phyloP scores from a whole-genome alignment of 2,797 vertebrate genomes.

The Etheostoma nigrum region DNA sequence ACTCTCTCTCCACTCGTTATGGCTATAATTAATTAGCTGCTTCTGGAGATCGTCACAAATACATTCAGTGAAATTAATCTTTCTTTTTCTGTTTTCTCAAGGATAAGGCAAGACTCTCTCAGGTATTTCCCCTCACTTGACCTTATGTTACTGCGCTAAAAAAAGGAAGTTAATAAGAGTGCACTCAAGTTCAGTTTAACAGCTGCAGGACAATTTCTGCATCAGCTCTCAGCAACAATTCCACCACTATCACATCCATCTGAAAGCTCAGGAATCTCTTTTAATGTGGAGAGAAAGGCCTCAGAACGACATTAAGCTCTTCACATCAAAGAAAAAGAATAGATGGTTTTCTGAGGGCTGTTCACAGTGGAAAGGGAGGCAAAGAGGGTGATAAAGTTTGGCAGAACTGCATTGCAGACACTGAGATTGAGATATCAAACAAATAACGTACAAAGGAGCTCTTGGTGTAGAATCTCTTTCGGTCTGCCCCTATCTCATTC shows the following conservation, averaged over 20 bases:
- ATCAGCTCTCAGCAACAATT: constrained; percentile 57
- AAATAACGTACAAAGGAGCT: constrained; percentile 68
- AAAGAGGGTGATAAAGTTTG: constrained; percentile 61
- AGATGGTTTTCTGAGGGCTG: constrained; percentile 66
- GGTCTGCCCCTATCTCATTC: constrained; percentile 23
- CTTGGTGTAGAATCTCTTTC: constrained; percentile 61
- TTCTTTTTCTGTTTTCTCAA: constrained; percentile 56
- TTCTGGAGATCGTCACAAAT: constrained; percentile 57
- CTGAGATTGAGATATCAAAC: constrained; percentile 63
- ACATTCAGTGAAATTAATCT: constrained; percentile 63
- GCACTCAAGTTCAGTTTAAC: constrained; percentile 40
- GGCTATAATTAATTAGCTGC: constrained; percentile 73
- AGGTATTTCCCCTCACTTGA: constrained; percentile 60
- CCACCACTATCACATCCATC: constrained; percentile 49
- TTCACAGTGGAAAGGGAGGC: constrained; percentile 37
- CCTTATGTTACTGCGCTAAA: constrained; percentile 35
- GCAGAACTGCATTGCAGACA: constrained; percentile 51
- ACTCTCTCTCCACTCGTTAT: constrained; percentile 52
- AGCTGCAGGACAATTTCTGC: constrained; percentile 50
- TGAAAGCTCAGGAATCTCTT: constrained; percentile 59
- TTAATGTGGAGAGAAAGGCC: constrained; percentile 59
- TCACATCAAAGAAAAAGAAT: constrained; percentile 72
- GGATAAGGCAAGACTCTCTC: constrained; percentile 52
- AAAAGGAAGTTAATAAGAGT: constrained; percentile 45
- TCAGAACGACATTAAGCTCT: constrained; percentile 57